phyloP scores from a whole-genome alignment of 1,140 invertebrate genomes.

The Bombus pyrosoma region DNA sequence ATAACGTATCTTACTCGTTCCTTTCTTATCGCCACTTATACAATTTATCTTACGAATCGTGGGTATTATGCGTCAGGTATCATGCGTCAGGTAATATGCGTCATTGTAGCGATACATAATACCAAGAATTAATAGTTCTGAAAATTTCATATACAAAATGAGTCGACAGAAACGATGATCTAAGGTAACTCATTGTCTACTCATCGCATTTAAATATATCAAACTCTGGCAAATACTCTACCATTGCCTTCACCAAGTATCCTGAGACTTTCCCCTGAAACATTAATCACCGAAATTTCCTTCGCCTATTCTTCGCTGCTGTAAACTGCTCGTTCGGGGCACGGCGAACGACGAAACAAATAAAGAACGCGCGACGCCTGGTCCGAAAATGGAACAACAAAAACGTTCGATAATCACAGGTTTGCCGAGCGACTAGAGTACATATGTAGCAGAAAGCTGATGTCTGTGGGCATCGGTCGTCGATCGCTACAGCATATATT shows the following conservation, averaged over 20 bases:
- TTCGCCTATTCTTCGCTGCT: not conserved
- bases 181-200: not conserved
- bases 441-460: constrained; percentile 28
- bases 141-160: too few species aligned
- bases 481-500: constrained; percentile 50
- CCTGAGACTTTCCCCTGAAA: not conserved
- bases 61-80: not conserved
- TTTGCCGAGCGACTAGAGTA: constrained; percentile 33
- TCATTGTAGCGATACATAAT: too few species aligned
- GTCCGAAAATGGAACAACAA: constrained; percentile 18
- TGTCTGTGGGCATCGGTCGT: constrained; percentile 55
- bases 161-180: not conserved
- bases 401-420: constrained; percentile 38
- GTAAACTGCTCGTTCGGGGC: not conserved
- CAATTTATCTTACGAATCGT: not conserved
- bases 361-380: constrained; percentile 3
- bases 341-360: not conserved
- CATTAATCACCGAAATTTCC: not conserved
- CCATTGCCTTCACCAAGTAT: too few species aligned
- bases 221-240: too few species aligned
- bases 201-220: too few species aligned
- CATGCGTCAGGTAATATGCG: too few species aligned
- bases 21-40: not conserved
- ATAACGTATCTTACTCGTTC: too few species aligned
- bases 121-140: too few species aligned